Evolutionary conservation across 2,113 vertebrate species (phyloP), one percentile per base, ranked within the genome.

Genomic region (Acinonyx jubatus): DNA sequence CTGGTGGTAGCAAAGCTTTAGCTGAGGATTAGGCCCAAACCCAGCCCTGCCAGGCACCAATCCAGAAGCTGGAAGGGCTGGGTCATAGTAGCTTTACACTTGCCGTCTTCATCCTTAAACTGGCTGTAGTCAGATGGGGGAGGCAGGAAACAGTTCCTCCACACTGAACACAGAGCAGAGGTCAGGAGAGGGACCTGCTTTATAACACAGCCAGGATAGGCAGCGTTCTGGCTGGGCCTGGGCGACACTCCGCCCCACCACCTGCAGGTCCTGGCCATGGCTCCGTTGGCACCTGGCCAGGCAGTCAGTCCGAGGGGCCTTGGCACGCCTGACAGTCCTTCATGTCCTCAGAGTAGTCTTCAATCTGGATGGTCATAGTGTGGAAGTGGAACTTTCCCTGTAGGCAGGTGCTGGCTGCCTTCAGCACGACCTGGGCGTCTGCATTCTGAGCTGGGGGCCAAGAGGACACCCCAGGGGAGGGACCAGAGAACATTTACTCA

Each of bases 271-370:
- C 79, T 57, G n/a, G 29, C 41, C 41, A 0, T 4, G 50, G 31
- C 18, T 68, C 92, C 4, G 45, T 1, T 13, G 65, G 94, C 23
- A 15, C 14, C 61, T n/a, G 33, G 38, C 9, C 7, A 3, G 21
- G 66, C 19, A 5, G 52, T 99, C 98, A 99, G 98, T 99, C 99
- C 0, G 82, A 97, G 48, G 99, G 99, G 38, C 98, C 98, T 74
- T 98, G 99, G 98, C 99, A 99, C 0, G 98, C 95, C 93, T 61
- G 97, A 78, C 99, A 99, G 96, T 99, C 98, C 97, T 97, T 97
- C 99, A 99, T 99, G 98, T 99, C 99, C 88, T 99, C 99, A 0
- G 99, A 99, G 98, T 99, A 99, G 95, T 98, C 98, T 97, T 99
- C 99, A 6, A 99, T 98, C 98, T 99, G 99, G 97, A 99, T 99